Conservation (phyloP, 2,113 vertebrate species). For the Protomyctophum bolini region DNA sequence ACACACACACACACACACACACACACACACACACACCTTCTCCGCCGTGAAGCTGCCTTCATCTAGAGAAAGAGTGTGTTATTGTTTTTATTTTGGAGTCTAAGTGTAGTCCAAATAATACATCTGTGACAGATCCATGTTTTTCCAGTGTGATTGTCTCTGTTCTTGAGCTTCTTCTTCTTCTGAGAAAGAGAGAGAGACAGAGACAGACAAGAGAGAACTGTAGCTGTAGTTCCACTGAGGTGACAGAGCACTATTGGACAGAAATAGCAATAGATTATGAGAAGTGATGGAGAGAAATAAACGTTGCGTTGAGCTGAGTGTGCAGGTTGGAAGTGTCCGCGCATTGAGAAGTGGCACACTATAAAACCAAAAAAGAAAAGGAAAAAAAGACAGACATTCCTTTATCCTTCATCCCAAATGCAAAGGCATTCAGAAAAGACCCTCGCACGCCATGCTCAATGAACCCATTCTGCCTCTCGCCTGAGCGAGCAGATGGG, state of each 20-base stretch:
- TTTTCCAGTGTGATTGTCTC: too few species aligned
- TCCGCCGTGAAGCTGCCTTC: too few species aligned
- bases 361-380: constrained; percentile 18
- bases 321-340: constrained; percentile 1
- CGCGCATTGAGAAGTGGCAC: too few species aligned
- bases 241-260: constrained; percentile 13
- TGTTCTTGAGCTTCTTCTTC: too few species aligned
- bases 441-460: constrained; percentile 16
- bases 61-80: too few species aligned
- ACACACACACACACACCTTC: too few species aligned
- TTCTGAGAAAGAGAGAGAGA: neutral
- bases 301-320: neutral
- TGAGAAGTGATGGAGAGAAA: constrained; percentile 4
- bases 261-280: constrained; percentile 29
- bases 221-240: constrained; percentile 18
- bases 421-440: constrained; percentile 56
- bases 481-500: constrained; percentile 56
- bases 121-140: too few species aligned
- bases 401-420: constrained; percentile 9
- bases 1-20: too few species aligned
- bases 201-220: constrained; percentile 16
- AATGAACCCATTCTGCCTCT: constrained; percentile 45
- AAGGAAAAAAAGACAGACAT: constrained; percentile 35
- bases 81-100: too few species aligned
- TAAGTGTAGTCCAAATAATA: too few species aligned